Percentiles rank a stretch among this genome's conserved stretches.
These are phyloP conservation scores for Eupristina koningsbergeri DNA, from an alignment of 1,140 invertebrate genomes.

Conservation along the genomic window DNA sequence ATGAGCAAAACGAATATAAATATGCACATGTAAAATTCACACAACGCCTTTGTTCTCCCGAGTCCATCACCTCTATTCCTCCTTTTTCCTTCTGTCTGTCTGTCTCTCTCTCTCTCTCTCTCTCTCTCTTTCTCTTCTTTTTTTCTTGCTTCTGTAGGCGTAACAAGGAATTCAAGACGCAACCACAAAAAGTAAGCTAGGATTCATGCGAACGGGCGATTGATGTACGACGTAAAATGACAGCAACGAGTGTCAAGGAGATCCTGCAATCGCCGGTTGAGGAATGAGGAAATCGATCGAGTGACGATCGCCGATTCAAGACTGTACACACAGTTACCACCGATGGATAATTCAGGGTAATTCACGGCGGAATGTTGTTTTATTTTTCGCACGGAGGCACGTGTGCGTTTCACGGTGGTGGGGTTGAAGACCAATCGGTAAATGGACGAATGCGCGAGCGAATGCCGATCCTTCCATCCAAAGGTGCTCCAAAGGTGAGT, in stretches of 20 bases:
- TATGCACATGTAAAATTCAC: too few species aligned
- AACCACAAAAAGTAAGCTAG: conserved; percentile 2
- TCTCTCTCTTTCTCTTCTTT: not conserved
- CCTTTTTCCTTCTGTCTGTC: not conserved
- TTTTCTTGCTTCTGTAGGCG: not conserved
- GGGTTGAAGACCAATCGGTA: too few species aligned
- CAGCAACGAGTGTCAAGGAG: conserved; percentile 34
- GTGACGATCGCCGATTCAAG: conserved; percentile 28
- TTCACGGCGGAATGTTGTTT: not conserved
- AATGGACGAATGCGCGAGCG: too few species aligned
- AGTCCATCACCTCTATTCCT: not conserved
- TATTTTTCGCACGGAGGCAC: not conserved
- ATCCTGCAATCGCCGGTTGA: not conserved
- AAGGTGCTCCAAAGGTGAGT: too few species aligned
- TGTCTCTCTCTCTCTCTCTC: not conserved
- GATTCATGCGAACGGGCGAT: not conserved
- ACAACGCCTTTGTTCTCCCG: too few species aligned
- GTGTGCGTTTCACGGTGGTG: not conserved
- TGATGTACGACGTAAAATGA: conserved; percentile 13
- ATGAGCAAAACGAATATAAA: not conserved
- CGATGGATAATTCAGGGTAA: not conserved
- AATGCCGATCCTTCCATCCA: too few species aligned
- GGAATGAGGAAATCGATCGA: conserved; percentile 48
- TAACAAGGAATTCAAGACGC: conserved; percentile 1
- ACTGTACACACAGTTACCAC: not conserved